phyloP scores from a whole-genome alignment of 2,797 vertebrate species.

The Muscicapa striata region DNA sequence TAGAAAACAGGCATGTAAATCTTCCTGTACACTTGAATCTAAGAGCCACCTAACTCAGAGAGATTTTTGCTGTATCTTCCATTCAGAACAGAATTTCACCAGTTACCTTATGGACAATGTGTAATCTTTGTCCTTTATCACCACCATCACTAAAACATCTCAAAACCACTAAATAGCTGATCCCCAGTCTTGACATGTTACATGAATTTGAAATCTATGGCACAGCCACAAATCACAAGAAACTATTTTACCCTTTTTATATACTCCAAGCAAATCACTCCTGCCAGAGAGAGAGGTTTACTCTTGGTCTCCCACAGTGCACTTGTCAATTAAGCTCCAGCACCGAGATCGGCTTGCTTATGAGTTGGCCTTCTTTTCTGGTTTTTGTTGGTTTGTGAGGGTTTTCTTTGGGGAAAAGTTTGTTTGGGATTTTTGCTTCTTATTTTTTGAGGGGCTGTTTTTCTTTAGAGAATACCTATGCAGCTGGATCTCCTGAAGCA shows the following conservation, averaged over 20 bases:
- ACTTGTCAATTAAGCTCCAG: not conserved
- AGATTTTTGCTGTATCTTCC: not conserved
- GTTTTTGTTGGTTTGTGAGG: not conserved
- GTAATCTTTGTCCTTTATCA: not conserved
- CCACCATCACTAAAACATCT: not conserved
- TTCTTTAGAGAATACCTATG: not conserved
- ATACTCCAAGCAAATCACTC: not conserved
- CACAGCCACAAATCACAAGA: not conserved
- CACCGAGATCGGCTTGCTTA: not conserved
- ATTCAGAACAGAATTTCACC: not conserved
- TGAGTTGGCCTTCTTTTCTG: not conserved
- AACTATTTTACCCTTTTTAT: not conserved
- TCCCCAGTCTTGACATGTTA: not conserved
- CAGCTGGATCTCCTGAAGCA: not conserved
- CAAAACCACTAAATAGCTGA: not conserved
- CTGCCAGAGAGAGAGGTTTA: not conserved
- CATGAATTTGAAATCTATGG: not conserved
- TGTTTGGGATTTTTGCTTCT: not conserved
- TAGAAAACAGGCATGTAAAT: not conserved
- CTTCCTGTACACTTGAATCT: not conserved
- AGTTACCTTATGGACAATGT: fast-evolving
- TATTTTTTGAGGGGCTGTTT: fast-evolving
- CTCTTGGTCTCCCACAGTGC: not conserved
- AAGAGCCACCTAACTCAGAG: not conserved
- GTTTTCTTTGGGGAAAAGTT: not conserved